Evolutionary conservation across 1,140 invertebrate species (phyloP).

Genomic region (Rhizoglyphus robini): DNA sequence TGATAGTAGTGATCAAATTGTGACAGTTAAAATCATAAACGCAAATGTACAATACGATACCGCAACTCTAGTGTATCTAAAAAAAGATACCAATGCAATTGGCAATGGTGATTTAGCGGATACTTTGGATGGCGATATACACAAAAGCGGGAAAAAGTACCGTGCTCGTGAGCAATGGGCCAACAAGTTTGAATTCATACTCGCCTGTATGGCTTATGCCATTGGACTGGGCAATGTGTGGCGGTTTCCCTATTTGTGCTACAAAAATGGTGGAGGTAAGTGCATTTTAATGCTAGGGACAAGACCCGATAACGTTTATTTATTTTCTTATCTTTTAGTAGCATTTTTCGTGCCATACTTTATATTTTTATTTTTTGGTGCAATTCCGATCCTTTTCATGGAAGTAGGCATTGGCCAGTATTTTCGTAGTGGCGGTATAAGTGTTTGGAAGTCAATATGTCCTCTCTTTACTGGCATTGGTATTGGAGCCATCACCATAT

Average conservation of each 20-base stretch:
- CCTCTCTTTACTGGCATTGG: slow-evolving; percentile 55
- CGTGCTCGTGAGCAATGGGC: slow-evolving; percentile 29
- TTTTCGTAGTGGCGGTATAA: slow-evolving; percentile 56
- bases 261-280: slow-evolving; percentile 43
- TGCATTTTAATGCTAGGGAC: no score
- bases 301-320: background rate
- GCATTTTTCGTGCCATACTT: slow-evolving; percentile 55
- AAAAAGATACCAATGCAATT: no score
- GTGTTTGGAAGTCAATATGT: slow-evolving; percentile 55
- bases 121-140: background rate
- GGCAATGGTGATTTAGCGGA: no score
- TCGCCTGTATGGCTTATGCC: slow-evolving; percentile 32
- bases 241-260: slow-evolving; percentile 47
- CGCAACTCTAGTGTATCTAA: no score
- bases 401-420: slow-evolving; percentile 64
- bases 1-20: background rate
- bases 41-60: background rate
- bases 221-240: slow-evolving; percentile 46
- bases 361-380: slow-evolving; percentile 46
- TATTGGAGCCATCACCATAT: slow-evolving; percentile 34
- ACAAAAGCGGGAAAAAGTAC: slow-evolving; percentile 1
- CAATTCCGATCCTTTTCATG: slow-evolving; percentile 55
- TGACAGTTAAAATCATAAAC: no score
- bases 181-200: slow-evolving; percentile 31
- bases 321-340: slow-evolving; percentile 30